A percentile compares a stretch with the other conserved stretches of the same genome.
These are phyloP conservation scores for Arbacia lixula DNA, from an alignment of 53 echinoderm and acorn worm genomes.

Conservation along the genomic window DNA sequence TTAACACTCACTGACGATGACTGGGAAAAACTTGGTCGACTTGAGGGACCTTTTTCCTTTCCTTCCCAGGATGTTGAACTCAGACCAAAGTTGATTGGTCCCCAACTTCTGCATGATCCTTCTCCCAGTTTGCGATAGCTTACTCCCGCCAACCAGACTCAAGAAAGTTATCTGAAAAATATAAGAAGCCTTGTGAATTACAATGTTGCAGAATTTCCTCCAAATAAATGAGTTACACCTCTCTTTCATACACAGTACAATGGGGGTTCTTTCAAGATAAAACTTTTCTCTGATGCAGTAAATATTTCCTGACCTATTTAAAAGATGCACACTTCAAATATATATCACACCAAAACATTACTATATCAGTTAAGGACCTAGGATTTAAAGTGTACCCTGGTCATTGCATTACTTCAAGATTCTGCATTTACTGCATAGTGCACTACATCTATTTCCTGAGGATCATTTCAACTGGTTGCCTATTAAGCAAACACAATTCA, in stretches of 20 bases:
- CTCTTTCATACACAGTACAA: slow-evolving; percentile 30
- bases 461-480: slow-evolving; percentile 28
- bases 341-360: slow-evolving; percentile 22
- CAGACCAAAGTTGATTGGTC: slow-evolving; percentile 54
- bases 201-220: slow-evolving; percentile 25
- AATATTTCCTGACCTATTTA: slow-evolving; percentile 26
- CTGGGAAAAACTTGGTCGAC: slow-evolving; percentile 12
- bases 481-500: slow-evolving; percentile 25
- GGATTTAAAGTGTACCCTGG: slow-evolving; percentile 28
- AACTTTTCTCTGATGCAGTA: slow-evolving; percentile 23
- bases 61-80: slow-evolving; percentile 38
- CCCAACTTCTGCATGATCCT: slow-evolving; percentile 33
- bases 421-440: slow-evolving; percentile 30
- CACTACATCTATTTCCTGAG: slow-evolving; percentile 21
- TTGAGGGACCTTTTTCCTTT: slow-evolving; percentile 44
- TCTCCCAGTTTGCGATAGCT: slow-evolving; percentile 26
- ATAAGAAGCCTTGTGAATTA: slow-evolving; percentile 18
- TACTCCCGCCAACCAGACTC: slow-evolving; percentile 42
- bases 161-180: slow-evolving; percentile 48
- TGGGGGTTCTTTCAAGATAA: slow-evolving; percentile 30
- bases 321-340: slow-evolving; percentile 26
- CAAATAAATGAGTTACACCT: slow-evolving; percentile 30
- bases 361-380: slow-evolving; percentile 30
- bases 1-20: slow-evolving; percentile 55
- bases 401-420: slow-evolving; percentile 25